These are phyloP conservation scores for Theretra japonica DNA, from an alignment of 2,888 invertebrate species.

Conservation along the genomic window DNA sequence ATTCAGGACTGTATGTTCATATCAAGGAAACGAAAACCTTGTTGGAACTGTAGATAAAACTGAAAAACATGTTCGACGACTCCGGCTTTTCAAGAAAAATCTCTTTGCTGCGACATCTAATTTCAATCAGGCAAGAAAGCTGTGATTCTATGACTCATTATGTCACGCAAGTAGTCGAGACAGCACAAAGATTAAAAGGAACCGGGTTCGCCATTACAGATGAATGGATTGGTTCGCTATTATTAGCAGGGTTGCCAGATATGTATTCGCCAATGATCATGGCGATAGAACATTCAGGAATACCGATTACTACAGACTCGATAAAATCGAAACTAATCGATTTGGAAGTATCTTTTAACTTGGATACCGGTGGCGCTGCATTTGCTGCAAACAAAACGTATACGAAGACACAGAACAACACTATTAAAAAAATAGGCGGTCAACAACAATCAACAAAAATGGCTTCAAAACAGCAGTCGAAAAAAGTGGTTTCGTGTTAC, in stretches of 20 bases:
- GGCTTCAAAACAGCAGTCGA: background rate
- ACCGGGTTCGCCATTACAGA: slow-evolving; percentile 40
- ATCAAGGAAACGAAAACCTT: too few relatives aligned
- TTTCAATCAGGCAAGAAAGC: slow-evolving; percentile 26
- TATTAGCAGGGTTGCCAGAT: slow-evolving; percentile 40
- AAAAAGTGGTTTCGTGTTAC: slow-evolving; percentile 21
- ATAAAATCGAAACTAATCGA: slow-evolving; percentile 38
- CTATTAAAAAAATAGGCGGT: background rate
- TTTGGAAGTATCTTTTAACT: slow-evolving; percentile 30
- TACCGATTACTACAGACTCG: slow-evolving; percentile 29
- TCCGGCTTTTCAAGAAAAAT: too few relatives aligned
- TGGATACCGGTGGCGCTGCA: background rate
- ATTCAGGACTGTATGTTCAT: too few relatives aligned
- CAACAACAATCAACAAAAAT: background rate
- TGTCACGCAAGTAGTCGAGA: slow-evolving; percentile 37
- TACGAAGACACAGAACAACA: slow-evolving; percentile 1
- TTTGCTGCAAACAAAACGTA: slow-evolving; percentile 3
- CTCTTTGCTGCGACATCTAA: slow-evolving; percentile 7
- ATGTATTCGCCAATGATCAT: slow-evolving; percentile 39
- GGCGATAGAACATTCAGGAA: slow-evolving; percentile 36
- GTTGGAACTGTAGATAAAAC: too few relatives aligned
- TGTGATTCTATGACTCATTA: slow-evolving; percentile 36
- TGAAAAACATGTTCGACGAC: too few relatives aligned
- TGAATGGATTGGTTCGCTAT: slow-evolving; percentile 39
- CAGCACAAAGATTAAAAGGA: slow-evolving; percentile 37